Conservation (phyloP, 2,113 vertebrate genomes). For the Elgaria multicarinata region DNA sequence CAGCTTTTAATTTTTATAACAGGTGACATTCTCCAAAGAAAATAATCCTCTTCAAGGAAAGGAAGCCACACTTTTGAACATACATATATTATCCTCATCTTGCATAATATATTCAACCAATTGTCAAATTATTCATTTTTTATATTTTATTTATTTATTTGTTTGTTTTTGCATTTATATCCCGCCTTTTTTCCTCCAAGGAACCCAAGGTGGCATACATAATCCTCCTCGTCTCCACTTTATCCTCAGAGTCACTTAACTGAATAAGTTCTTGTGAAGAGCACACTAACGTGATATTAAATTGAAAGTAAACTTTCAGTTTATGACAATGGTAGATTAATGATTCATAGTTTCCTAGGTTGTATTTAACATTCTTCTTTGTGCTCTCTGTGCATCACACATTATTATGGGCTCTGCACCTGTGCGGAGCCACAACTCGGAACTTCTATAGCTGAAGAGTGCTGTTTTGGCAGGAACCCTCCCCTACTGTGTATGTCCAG, state of each 20-base stretch:
- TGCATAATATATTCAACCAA: background rate
- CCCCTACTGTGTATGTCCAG: no score
- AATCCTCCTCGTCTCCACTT: no score
- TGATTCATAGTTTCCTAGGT: background rate
- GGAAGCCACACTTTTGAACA: background rate
- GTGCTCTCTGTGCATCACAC: no score
- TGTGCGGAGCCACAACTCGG: no score
- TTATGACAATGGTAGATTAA: background rate
- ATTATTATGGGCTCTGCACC: no score
- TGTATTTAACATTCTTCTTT: background rate
- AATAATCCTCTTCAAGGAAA: background rate
- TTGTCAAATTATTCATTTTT: no score
- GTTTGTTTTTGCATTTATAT: no score
- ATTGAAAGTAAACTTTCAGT: background rate
- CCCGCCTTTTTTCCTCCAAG: no score
- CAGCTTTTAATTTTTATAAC: background rate
- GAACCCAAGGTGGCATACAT: no score
- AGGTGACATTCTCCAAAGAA: background rate
- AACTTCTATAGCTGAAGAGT: no score
- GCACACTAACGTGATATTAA: background rate
- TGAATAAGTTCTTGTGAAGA: background rate
- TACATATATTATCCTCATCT: background rate
- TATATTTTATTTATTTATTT: no score
- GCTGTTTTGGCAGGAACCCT: no score
- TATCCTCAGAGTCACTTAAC: background rate